Base-by-base conservation (phyloP, 2,888 invertebrate species). In the Standfussiana lucernea region DNA sequence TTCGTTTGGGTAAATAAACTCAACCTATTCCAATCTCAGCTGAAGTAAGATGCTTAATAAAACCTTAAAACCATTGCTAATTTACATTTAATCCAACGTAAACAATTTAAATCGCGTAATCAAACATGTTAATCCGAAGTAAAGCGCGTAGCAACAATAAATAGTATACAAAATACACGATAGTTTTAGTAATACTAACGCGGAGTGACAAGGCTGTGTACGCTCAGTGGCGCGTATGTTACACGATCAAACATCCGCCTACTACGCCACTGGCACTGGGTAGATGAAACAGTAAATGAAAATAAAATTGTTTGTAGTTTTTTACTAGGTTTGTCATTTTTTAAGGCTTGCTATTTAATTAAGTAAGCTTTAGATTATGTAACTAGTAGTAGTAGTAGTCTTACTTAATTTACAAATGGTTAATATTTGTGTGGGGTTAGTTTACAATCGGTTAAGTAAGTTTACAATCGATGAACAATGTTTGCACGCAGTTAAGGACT, bases 201-300 rank as follows among this genome's bases (percentile, higher is more conserved):
- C 37, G 82, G 73, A 73, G 75, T 86, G 91, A 90, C 91, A 92
- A 88, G 90, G 88, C 86, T 88, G 80, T 88, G 87, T 90, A 81
- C 62, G 84, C 69, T 84, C 88, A 87, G 69, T 83, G 87, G 78
- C 70, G 90, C 88, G 89, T 85, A 67, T 72, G 69, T 68, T 80
- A 85, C 86, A 75, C 79, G 85, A 77, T 82, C 86, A 85, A 84
- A 90, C 87, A 90, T 90, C 90, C 91, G 88, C 74, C 68, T 89
- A 75, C 77, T 40, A 37, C 11, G 77, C 65, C 80, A 84, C 42
- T 70, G 67, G 0, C 80, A 84, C 42, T 70, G 67, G 0, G n/a
- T 40, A 87, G 32, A 64, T 75, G 56, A 50, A 68, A 72, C 84
- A 86, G 77, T 65, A 75, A 86, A 79, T 15, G 40, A 72, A 83